Base-by-base conservation (phyloP, 2,797 vertebrate species). In the Xiphorhynchus erythropygius region DNA sequence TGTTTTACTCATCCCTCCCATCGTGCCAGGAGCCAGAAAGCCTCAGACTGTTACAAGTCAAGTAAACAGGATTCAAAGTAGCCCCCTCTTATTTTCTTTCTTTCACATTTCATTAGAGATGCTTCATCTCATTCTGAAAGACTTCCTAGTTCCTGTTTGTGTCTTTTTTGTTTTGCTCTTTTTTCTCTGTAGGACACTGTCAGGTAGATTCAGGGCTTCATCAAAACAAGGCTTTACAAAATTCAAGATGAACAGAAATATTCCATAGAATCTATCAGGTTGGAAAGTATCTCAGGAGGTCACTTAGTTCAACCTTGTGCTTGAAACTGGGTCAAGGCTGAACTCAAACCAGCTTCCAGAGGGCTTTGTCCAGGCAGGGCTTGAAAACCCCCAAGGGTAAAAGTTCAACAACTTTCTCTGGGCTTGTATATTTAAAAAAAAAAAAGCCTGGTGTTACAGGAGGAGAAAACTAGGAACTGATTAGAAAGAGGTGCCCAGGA, bases 41-140 rank as follows among this genome's bases (percentile, higher is more conserved):
- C 67, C 80, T 62, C 32, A 44, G 60, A 47, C 33, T 63, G 64
- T 16, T 53, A 62, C n/a, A 77, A 93, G 84, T 82, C 84, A 89
- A 93, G 86, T 71, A 76, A 94, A 90, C 60, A 93, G 25, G 62
- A 89, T 69, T 75, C n/a, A 68, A 37, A 80, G 62, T 18, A 93
- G 78, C 37, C 33, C 35, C n/a, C 41, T 33, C 42, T 70, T 50
- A 15, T 22, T 44, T 55, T 60, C 46, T 18, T 30, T 7, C 35
- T 52, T 93, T 87, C 84, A 77, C 60, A 80, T 83, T 78, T 91
- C 75, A 75, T 92, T 95, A 93, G 75, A 77, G 75, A 89, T 78
- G 89, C 89, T 92, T 82, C 64, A 30, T 25, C 63, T 83, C 25
- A 62, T 73, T 59, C 71, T 75, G 44, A 94, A 94, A 78, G 80